Evolutionary conservation across 2,888 invertebrate genomes (phyloP).

Genomic region (Drosophila macrospina): DNA sequence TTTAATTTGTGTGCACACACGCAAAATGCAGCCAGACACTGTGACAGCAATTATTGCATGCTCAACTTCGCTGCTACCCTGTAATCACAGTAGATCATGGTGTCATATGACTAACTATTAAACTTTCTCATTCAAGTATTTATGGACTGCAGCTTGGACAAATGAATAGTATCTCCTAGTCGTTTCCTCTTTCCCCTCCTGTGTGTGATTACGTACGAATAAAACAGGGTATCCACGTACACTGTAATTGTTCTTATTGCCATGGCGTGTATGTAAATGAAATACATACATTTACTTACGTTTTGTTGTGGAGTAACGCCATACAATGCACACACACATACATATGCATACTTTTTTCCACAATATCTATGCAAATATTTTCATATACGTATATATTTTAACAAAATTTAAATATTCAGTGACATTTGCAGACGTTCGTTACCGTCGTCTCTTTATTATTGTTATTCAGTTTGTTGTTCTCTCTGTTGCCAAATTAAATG

Average conservation of each 20-base stretch:
- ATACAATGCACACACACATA: slow-evolving; percentile 42
- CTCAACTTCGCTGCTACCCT: slow-evolving; percentile 18
- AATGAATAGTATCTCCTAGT: neutral
- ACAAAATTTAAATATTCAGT: slow-evolving; percentile 50
- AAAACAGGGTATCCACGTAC: neutral
- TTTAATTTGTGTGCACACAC: slow-evolving; percentile 70
- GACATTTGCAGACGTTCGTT: slow-evolving; percentile 46
- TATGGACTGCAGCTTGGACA: no score
- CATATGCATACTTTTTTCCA: neutral
- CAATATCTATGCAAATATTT: slow-evolving; percentile 1
- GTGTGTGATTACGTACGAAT: neutral
- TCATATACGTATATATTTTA: slow-evolving; percentile 11
- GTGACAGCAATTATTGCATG: slow-evolving; percentile 68
- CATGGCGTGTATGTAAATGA: slow-evolving; percentile 80
- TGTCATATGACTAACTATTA: neutral
- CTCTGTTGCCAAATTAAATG: slow-evolving; percentile 58
- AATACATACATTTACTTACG: slow-evolving; percentile 37
- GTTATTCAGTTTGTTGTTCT: slow-evolving; percentile 18
- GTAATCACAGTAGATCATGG: neutral
- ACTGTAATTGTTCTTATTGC: slow-evolving; percentile 24
- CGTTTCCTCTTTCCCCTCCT: neutral
- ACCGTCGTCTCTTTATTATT: neutral
- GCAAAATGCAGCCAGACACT: slow-evolving; percentile 27
- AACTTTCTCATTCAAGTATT: neutral
- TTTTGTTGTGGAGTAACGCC: slow-evolving; percentile 49